These are phyloP conservation scores for Tyto alba DNA, from an alignment of 2,113 vertebrate genomes.

Conservation along the genomic window DNA sequence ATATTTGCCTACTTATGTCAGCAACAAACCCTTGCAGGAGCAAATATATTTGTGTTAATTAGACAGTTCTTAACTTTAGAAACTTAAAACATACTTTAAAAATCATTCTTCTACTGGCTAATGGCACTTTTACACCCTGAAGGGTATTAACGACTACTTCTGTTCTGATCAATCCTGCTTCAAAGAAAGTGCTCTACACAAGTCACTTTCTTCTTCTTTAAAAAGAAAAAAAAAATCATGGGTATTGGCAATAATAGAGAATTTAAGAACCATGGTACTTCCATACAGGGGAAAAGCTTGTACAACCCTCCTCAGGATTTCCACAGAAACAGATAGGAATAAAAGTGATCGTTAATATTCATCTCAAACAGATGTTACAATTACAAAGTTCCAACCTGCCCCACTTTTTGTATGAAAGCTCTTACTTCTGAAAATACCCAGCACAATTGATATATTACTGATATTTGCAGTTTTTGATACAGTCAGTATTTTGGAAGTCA, in stretches of 20 bases:
- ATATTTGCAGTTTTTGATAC: not conserved
- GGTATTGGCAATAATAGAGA: not conserved
- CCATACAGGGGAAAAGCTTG: not conserved
- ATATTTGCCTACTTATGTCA: not conserved
- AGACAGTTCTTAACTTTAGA: not conserved
- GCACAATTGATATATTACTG: not conserved
- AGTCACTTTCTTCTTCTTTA: not conserved
- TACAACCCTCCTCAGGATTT: not conserved
- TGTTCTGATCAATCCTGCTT: not conserved
- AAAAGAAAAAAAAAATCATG: not conserved
- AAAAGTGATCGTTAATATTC: not conserved
- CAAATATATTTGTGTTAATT: not conserved
- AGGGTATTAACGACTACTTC: not conserved
- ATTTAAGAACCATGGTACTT: not conserved
- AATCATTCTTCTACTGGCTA: not conserved
- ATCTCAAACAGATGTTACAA: not conserved
- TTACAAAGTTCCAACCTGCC: not conserved
- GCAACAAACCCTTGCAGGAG: not conserved
- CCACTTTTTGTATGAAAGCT: not conserved
- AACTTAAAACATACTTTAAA: not conserved
- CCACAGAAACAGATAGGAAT: not conserved
- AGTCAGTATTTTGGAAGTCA: not conserved
- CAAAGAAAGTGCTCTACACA: not conserved
- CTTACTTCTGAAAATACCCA: not conserved
- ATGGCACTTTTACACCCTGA: not conserved